These are phyloP conservation scores for Eleginops maclovinus DNA, from an alignment of 2,113 vertebrate species.

Conservation along the genomic window DNA sequence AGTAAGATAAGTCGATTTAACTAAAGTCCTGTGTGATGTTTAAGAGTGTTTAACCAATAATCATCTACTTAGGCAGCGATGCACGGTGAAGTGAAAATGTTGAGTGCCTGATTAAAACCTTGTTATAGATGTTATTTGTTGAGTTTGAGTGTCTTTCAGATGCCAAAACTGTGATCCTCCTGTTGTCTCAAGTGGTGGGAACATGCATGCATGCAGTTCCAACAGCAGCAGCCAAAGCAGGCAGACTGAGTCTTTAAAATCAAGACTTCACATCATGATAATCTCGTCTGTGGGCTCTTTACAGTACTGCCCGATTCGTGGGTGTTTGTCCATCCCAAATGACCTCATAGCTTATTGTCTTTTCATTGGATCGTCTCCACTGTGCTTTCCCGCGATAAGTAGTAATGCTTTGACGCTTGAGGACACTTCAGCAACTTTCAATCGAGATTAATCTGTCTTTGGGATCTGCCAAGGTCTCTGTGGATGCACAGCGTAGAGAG, in stretches of 20 bases:
- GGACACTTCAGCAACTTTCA: constrained; percentile 76
- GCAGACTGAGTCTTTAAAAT: constrained; percentile 23
- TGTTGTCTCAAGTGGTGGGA: constrained; percentile 10
- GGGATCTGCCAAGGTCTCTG: constrained; percentile 71
- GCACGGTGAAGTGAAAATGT: constrained; percentile 1
- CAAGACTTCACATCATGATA: constrained; percentile 49
- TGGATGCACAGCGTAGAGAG: constrained; percentile 40
- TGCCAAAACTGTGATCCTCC: constrained; percentile 9
- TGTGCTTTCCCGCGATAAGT: constrained; percentile 56
- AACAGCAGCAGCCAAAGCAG: constrained; percentile 13
- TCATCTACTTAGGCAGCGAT: neutral
- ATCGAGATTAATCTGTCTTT: constrained; percentile 74
- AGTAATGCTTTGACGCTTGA: constrained; percentile 69
- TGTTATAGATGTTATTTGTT: neutral
- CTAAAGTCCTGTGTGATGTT: neutral
- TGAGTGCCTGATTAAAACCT: neutral
- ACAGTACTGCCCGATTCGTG: neutral
- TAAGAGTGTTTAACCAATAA: neutral
- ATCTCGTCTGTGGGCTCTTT: constrained; percentile 39
- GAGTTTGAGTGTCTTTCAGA: constrained; percentile 4
- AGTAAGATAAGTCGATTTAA: neutral
- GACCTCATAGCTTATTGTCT: constrained; percentile 50
- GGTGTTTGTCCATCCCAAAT: constrained; percentile 47
- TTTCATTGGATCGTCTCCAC: constrained; percentile 46
- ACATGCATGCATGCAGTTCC: constrained; percentile 13